Evolutionary conservation across 2,888 invertebrate genomes (phyloP).

Genomic region (Pherbina coryleti): DNA sequence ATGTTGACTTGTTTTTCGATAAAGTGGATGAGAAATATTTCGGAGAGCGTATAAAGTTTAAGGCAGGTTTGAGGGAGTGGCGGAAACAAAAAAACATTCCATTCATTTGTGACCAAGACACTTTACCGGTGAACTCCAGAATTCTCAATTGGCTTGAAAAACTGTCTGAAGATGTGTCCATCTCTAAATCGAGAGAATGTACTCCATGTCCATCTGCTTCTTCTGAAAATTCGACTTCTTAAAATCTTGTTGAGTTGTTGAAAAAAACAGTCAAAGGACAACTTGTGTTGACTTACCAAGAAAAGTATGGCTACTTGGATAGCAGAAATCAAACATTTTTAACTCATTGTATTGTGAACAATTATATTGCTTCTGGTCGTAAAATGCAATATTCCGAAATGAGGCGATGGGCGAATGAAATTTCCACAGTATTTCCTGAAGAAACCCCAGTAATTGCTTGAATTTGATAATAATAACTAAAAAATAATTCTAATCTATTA

Average conservation of each 20-base stretch:
- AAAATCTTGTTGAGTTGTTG: constrained; percentile 34
- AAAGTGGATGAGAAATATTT: constrained; percentile 38
- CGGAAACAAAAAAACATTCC: constrained; percentile 34
- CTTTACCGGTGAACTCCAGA: constrained; percentile 30
- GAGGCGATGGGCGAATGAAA: constrained; percentile 37
- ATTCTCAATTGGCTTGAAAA: constrained; percentile 41
- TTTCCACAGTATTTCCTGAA: constrained; percentile 32
- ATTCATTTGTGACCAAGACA: constrained; percentile 34
- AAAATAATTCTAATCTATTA: background rate
- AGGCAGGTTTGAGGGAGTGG: constrained; percentile 36
- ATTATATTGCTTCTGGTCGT: constrained; percentile 27
- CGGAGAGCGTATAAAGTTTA: constrained; percentile 4
- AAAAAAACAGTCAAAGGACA: constrained; percentile 36
- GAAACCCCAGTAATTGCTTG: constrained; percentile 29
- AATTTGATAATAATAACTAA: constrained; percentile 26
- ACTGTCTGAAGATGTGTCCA: constrained; percentile 37
- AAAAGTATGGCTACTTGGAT: constrained; percentile 33
- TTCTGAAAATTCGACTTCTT: constrained; percentile 36
- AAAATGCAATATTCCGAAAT: constrained; percentile 26
- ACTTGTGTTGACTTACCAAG: constrained; percentile 34
- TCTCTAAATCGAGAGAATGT: constrained; percentile 29
- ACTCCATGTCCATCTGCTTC: constrained; percentile 32
- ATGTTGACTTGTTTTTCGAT: constrained; percentile 28
- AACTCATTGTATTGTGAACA: constrained; percentile 33
- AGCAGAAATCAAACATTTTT: constrained; percentile 34